Evolutionary conservation across 1,140 invertebrate species (phyloP).

Genomic region (Drosophila tsacasi): DNA sequence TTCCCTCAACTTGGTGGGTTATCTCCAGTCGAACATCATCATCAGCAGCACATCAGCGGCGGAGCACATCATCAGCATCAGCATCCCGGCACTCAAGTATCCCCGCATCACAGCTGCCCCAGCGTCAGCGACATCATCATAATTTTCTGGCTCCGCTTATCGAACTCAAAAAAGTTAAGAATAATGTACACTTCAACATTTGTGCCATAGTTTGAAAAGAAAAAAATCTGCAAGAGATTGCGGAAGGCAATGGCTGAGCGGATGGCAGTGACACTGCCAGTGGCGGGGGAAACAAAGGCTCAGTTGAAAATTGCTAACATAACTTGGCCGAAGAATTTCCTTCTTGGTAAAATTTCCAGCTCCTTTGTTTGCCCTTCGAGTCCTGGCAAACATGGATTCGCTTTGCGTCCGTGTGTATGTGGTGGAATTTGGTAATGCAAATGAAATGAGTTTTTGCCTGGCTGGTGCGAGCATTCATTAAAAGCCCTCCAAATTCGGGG

Average conservation of each 20-base stretch:
- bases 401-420: not conserved
- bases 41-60: conserved; percentile 51
- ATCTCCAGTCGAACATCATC: conserved; percentile 61
- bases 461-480: conserved; percentile 40
- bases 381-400: conserved; percentile 4
- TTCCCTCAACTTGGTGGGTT: conserved; percentile 43
- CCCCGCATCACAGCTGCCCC: conserved; percentile 21
- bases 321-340: conserved; percentile 54
- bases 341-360: conserved; percentile 5
- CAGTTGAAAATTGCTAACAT: conserved; percentile 49
- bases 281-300: conserved; percentile 25
- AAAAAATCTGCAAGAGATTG: conserved; percentile 52
- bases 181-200: conserved; percentile 77
- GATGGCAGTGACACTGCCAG: conserved; percentile 18
- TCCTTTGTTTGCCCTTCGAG: conserved; percentile 19
- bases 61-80: conserved; percentile 52
- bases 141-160: conserved; percentile 71
- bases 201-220: conserved; percentile 62
- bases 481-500: conserved; percentile 18
- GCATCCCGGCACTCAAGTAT: conserved; percentile 37
- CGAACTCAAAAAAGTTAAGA: conserved; percentile 77
- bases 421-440: conserved; percentile 32
- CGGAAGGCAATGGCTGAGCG: conserved; percentile 44
- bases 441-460: conserved; percentile 54
- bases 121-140: conserved; percentile 58